Evolutionary conservation across 2,113 vertebrate species (phyloP), one percentile per base, ranked within the genome.

Genomic region (Asarcornis scutulata): DNA sequence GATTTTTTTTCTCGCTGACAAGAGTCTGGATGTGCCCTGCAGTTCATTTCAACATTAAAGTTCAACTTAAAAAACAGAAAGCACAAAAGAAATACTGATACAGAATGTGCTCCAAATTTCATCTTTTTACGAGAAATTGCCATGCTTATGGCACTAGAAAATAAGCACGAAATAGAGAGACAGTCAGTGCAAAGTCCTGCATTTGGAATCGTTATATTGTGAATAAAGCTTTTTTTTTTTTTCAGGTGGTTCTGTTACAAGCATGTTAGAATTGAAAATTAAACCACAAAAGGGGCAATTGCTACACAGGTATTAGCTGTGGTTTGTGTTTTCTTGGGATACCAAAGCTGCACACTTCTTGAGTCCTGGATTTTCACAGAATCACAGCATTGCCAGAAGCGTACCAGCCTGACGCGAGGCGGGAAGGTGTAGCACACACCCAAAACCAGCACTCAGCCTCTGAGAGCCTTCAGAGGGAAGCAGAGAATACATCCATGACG

Each of bases 261-360:
- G 13, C 23, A 5, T 2, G 40, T 25, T 6, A 29, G 12, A 74
- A 60, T 7, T 20, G 26, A 36, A 38, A 60, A 14, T 13, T 40
- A 52, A 83, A 36, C 16, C 44, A 60, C 22, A 23, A 26, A 50
- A 55, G 0, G 0, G 14, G 25, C 13, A 18, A 13, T 10, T 12
- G 13, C 40, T 23, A 46, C 1, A 1, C 1, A 22, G 12, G 7
- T 8, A 13, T n/a, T 25, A 55, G 32, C 10, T 63, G 40, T 7
- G 21, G 2, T 53, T 59, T 40, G 40, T 7, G 2, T 32, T 34
- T 40, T 26, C 42, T 17, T 53, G 26, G 27, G 21, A 31, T 26
- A n/a, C 27, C 32, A 46, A 17, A 53, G 44, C 14, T 22, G 29
- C 25, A 38, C 8, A 7, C 48, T 50, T 23, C 60, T 27, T 27